Base-by-base conservation (phyloP, 2,797 vertebrate species). In the Scleropages formosus region DNA sequence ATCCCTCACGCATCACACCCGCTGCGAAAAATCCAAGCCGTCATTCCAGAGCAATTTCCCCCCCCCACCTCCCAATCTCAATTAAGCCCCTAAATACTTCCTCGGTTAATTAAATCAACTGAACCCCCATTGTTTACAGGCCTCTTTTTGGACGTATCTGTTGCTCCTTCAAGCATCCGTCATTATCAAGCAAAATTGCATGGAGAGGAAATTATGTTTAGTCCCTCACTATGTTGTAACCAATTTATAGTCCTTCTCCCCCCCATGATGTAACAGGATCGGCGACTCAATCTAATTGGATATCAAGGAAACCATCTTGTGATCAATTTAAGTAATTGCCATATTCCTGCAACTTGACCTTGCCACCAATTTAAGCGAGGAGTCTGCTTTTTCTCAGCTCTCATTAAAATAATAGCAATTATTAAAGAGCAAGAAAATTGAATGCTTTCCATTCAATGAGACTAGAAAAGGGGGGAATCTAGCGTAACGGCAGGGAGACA, bases 311-410 rank as follows among this genome's bases (percentile, higher is more conserved):
- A 94, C 93, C 91, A 92, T 95, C 95, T 94, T 92, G 94, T 91
- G 95, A 97, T 97, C 96, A 96, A 96, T 98, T 98, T 95, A 95
- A 95, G 94, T 98, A 98, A 98, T 98, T 98, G 96, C 91, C 88
- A 94, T 93, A 97, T 97, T 98, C 96, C 95, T 96, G 96, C 94
- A 94, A 95, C 95, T 94, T 93, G 94, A 96, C 94, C 95, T 92
- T 91, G 85, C 82, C 93, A 92, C 94, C 95, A 96, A 96, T 96
- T 95, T 91, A 88, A 88, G 87, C 79, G 80, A 84, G 86, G 86
- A 85, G 95, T 91, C 97, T 98, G 96, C 89, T 93, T 92, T 95
- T 91, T 90, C 95, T 98, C 96, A 96, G 91, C 84, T 87, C 93
- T 92, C 93, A 94, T 95, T 94, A 93, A 94, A 90, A 91, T 94